Conservation (phyloP, 2,113 vertebrate species). For the Mus pahari region DNA sequence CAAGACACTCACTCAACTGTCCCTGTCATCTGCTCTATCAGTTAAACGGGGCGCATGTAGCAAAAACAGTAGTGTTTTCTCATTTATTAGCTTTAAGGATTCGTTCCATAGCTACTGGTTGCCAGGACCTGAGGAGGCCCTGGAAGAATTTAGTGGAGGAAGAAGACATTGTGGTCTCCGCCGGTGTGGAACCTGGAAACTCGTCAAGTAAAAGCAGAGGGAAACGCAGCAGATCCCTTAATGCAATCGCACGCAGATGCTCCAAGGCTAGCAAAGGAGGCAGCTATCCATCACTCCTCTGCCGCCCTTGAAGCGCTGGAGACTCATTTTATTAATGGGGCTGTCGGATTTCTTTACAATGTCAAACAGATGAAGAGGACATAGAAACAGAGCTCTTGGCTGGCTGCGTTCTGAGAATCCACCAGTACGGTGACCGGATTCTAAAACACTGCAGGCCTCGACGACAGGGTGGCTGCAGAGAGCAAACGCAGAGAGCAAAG, state of each 20-base stretch:
- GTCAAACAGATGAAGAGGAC: conserved; percentile 43
- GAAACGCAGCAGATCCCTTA: not conserved
- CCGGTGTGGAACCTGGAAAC: not conserved
- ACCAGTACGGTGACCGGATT: conserved; percentile 30
- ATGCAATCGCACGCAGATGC: not conserved
- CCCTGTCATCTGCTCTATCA: not conserved
- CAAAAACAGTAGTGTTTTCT: not conserved
- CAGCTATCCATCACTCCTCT: conserved; percentile 13
- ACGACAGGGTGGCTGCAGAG: not conserved
- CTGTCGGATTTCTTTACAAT: conserved; percentile 56
- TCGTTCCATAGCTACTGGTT: not conserved
- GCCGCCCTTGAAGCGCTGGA: conserved; percentile 18
- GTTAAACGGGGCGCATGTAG: not conserved
- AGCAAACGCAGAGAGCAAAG: too few species aligned
- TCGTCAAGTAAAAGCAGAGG: conserved; percentile 24
- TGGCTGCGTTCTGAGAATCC: conserved; percentile 6
- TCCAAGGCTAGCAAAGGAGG: conserved; percentile 37
- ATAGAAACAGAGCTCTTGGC: conserved; percentile 35
- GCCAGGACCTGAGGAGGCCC: not conserved
- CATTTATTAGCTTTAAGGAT: not conserved
- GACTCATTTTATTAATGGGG: conserved; percentile 72
- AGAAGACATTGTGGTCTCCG: not conserved
- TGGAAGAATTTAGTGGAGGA: not conserved
- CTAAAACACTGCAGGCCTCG: not conserved
- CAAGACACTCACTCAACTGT: not conserved